These are phyloP conservation scores for Argynnis bischoffii DNA, from an alignment of 2,888 invertebrate species.

Conservation along the genomic window DNA sequence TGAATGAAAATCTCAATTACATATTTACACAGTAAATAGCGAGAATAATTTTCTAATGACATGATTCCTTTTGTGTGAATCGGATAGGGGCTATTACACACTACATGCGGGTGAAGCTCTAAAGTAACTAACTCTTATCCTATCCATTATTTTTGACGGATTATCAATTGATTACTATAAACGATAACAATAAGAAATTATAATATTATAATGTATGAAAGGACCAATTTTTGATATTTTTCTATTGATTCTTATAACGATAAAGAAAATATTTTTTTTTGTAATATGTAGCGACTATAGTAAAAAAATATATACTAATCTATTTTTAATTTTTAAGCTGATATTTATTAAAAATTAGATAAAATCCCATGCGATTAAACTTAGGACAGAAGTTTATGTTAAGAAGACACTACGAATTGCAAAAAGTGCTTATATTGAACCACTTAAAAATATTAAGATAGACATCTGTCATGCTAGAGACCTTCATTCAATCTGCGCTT, in stretches of 20 bases:
- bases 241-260: too few relatives aligned
- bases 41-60: not conserved
- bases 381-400: not conserved
- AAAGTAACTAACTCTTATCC: constrained; percentile 16
- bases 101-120: constrained; percentile 16
- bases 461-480: constrained; percentile 59
- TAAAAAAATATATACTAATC: too few relatives aligned
- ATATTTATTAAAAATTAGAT: not conserved
- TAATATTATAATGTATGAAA: not conserved
- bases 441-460: constrained; percentile 55
- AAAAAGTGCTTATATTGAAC: constrained; percentile 20
- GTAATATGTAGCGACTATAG: not conserved
- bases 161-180: constrained; percentile 2
- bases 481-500: constrained; percentile 66
- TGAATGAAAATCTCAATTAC: not conserved
- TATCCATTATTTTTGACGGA: constrained; percentile 30
- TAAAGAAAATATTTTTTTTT: too few relatives aligned
- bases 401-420: not conserved
- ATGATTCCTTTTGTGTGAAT: constrained; percentile 15
- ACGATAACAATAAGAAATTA: not conserved
- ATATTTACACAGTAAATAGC: not conserved
- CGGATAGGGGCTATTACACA: constrained; percentile 24
- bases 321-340: too few relatives aligned
- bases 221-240: too few relatives aligned
- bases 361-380: not conserved